These are phyloP conservation scores for Corythornis cristatus DNA, from an alignment of 2,113 vertebrate genomes.

Conservation along the genomic window DNA sequence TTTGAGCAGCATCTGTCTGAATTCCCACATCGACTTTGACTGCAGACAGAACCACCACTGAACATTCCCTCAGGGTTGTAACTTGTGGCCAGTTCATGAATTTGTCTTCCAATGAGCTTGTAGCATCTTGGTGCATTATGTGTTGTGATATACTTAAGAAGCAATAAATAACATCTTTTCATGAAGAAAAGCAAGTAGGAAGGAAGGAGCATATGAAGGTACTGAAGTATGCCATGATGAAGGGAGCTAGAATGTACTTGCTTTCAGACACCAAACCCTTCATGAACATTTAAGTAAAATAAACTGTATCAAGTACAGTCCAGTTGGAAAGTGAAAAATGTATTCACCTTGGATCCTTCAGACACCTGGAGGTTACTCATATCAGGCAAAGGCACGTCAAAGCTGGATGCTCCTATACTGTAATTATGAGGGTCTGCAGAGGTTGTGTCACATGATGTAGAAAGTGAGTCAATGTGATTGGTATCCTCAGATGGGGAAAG, in stretches of 20 bases:
- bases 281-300: not conserved
- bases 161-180: not conserved
- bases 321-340: slow-evolving; percentile 72
- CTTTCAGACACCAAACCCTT: not conserved
- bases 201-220: not conserved
- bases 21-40: too few relatives aligned
- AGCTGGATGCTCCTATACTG: slow-evolving; percentile 81
- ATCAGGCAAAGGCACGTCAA: slow-evolving; percentile 84
- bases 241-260: not conserved
- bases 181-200: not conserved
- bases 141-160: not conserved
- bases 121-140: not conserved
- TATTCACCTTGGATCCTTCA: slow-evolving; percentile 89
- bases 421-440: slow-evolving; percentile 81
- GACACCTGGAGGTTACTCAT: slow-evolving; percentile 90
- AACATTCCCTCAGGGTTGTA: not conserved
- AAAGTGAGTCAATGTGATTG: slow-evolving; percentile 81
- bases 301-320: not conserved
- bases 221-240: not conserved
- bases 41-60: too few relatives aligned
- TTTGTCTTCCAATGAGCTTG: not conserved
- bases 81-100: not conserved
- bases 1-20: too few relatives aligned
- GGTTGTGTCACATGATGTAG: slow-evolving; percentile 78
- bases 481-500: slow-evolving; percentile 88